Percentiles rank a stretch among this genome's conserved stretches.
Evolutionary conservation across 1,140 invertebrate genomes (phyloP).

Genomic region (Pachypeltis micranthus): DNA sequence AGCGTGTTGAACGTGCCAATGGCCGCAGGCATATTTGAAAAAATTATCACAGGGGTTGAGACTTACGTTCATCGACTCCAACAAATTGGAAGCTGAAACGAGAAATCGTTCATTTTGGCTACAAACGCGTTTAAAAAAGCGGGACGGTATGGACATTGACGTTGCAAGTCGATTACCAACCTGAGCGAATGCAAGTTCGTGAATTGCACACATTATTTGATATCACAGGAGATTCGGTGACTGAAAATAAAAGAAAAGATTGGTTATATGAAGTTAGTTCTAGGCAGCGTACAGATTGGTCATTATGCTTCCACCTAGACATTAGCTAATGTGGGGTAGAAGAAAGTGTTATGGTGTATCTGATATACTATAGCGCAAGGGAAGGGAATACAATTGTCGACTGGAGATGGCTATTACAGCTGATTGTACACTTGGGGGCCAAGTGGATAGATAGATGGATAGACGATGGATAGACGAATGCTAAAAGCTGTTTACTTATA

Average conservation of each 20-base stretch:
- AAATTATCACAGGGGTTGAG: slow-evolving; percentile 54
- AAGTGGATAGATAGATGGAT: too few species aligned
- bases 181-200: slow-evolving; percentile 8
- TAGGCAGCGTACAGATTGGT: too few species aligned
- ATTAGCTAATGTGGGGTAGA: too few species aligned
- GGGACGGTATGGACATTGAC: neutral
- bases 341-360: too few species aligned
- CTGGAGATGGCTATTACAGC: too few species aligned
- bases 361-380: too few species aligned
- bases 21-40: slow-evolving; percentile 46
- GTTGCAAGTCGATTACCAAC: neutral
- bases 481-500: too few species aligned
- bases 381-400: too few species aligned
- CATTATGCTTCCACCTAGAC: too few species aligned
- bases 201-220: neutral
- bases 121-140: neutral
- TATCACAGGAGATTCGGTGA: neutral
- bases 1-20: slow-evolving; percentile 31
- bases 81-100: slow-evolving; percentile 14
- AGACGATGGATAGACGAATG: too few species aligned
- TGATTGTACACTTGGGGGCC: too few species aligned
- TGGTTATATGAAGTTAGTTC: too few species aligned
- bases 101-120: neutral
- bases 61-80: slow-evolving; percentile 35
- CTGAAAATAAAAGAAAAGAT: neutral